Percentiles rank a stretch among this genome's conserved stretches.
Evolutionary conservation across 2,888 invertebrate genomes (phyloP).

Genomic region (Drosophila atroscutellata): DNA sequence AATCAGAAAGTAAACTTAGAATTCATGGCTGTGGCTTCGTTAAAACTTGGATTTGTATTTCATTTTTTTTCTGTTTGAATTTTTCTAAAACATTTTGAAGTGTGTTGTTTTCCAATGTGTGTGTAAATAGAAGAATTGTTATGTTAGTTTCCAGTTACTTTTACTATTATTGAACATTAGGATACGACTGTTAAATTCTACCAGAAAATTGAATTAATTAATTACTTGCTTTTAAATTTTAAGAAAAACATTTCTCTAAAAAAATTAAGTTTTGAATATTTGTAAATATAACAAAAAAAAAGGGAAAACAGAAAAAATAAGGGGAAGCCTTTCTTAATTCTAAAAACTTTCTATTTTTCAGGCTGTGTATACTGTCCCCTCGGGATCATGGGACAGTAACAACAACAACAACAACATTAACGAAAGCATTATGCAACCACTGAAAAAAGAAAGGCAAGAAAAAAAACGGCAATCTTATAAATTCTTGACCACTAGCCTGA

Average conservation of each 20-base stretch:
- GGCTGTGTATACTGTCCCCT: neutral
- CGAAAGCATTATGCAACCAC: conserved; percentile 8
- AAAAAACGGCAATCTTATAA: conserved; percentile 18
- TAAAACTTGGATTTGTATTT: neutral
- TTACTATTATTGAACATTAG: neutral
- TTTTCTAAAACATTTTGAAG: neutral
- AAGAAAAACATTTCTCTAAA: too few relatives aligned
- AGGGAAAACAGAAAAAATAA: neutral
- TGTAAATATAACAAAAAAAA: neutral
- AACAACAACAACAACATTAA: neutral
- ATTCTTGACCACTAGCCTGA: conserved; percentile 38
- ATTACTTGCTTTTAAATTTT: too few relatives aligned
- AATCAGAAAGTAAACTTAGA: neutral
- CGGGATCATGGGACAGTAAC: neutral
- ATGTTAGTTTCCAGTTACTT: neutral
- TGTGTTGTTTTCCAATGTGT: neutral
- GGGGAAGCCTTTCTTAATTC: accelerated
- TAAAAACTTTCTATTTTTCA: neutral
- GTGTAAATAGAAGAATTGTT: neutral
- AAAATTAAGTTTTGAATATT: neutral
- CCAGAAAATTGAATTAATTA: too few relatives aligned
- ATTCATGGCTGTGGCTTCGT: neutral
- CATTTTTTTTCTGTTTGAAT: neutral
- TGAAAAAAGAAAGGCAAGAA: neutral
- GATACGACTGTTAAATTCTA: neutral